These are phyloP conservation scores for Aythya baeri DNA, from an alignment of 2,113 vertebrate genomes.

Conservation along the genomic window DNA sequence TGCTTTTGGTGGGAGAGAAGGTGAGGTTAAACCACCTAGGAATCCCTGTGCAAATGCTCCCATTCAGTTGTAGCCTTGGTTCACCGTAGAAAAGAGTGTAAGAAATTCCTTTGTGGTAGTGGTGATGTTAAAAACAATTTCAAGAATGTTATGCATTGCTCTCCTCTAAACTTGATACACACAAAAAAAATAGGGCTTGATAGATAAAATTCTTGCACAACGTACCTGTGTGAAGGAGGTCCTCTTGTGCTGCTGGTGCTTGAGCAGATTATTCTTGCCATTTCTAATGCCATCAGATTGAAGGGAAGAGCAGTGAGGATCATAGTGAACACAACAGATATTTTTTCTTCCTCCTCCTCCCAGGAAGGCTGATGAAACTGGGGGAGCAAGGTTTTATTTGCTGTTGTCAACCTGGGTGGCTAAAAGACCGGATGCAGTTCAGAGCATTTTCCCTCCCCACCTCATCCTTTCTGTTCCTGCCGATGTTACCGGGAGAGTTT, in stretches of 20 bases:
- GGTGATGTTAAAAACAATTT: not conserved
- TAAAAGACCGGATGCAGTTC: not conserved
- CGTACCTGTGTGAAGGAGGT: not conserved
- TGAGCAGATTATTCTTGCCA: not conserved
- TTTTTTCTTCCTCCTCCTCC: not conserved
- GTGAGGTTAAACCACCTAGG: not conserved
- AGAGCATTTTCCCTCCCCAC: not conserved
- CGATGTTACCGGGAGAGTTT: not conserved
- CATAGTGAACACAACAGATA: fast-evolving
- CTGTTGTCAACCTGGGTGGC: not conserved
- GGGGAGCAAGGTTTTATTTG: not conserved
- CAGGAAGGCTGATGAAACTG: not conserved
- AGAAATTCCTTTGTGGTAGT: not conserved
- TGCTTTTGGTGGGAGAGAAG: not conserved
- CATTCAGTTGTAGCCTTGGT: not conserved
- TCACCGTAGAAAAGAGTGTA: not conserved
- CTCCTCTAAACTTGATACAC: not conserved
- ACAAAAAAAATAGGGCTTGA: not conserved
- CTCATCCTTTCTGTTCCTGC: not conserved
- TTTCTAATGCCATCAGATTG: not conserved
- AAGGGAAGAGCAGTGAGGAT: not conserved
- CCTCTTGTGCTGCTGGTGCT: not conserved
- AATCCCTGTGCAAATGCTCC: not conserved
- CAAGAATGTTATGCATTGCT: fast-evolving
- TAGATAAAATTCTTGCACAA: not conserved